Base-by-base conservation (phyloP, 2,113 vertebrate genomes). In the Corythornis madagascariensis region DNA sequence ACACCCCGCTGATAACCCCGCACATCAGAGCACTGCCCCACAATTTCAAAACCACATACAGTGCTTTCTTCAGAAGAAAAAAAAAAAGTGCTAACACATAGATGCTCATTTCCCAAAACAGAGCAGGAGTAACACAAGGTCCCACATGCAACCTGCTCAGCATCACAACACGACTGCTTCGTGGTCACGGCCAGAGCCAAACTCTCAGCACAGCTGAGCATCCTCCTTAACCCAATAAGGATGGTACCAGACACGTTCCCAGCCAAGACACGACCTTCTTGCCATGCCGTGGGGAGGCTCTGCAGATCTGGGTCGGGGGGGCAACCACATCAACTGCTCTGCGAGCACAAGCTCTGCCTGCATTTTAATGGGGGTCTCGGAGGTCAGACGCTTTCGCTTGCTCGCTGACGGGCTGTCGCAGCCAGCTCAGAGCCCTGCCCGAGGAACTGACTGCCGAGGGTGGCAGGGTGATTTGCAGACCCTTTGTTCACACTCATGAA, bases 131-230 rank as follows among this genome's bases (percentile, higher is more conserved):
- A 50, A 25, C 19, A 22, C n/a, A 15, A 87, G 55, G 47, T 76
- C 35, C 42, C 60, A 33, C 4, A 24, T 3, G 56, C 0, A 2
- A 53, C 0, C 0, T 26, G 64, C 66, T 71, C 33, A 38, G 78
- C 83, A 86, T 43, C 64, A 40, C 16, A 28, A 31, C 2, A 20
- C 40, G 53, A 47, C 56, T 45, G 18, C 31, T 33, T 20, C 2
- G 21, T 4, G 29, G 33, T 28, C 56, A 43, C 48, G 21, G 26
- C 50, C 42, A 65, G 61, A 81, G 10, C 15, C 1, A 1, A 69
- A 10, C 42, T 40, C 64, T 35, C 71, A 56, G 35, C n/a, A 13
- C 0, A 14, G 57, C 25, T 88, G 60, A 61, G 47, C 66, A 38
- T 52, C 52, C 31, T n/a, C 22, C 13, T 26, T 76, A 55, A 13